A percentile compares a stretch with the other conserved stretches of the same genome.
These are phyloP conservation scores for Dasyornis broadbenti DNA, from an alignment of 2,113 vertebrate species.

Conservation along the genomic window DNA sequence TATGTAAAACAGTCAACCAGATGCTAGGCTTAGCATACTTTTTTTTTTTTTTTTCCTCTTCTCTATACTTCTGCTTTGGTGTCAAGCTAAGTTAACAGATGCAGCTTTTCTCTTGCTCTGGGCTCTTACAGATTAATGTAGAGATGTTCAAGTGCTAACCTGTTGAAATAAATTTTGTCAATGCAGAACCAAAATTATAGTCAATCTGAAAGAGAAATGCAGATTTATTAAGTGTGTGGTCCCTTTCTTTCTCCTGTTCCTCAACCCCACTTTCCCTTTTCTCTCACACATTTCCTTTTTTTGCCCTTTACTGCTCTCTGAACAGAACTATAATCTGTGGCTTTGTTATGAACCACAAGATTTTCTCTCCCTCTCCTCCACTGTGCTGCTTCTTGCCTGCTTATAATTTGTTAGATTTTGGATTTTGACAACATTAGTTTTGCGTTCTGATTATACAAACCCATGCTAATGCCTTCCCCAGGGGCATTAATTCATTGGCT, in stretches of 20 bases:
- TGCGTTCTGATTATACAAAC: neutral
- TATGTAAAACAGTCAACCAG: conserved; percentile 75
- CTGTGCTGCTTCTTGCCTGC: neutral
- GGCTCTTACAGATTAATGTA: neutral
- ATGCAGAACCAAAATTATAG: neutral
- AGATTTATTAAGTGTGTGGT: neutral
- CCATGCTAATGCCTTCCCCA: neutral
- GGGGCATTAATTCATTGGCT: neutral
- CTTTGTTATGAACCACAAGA: neutral
- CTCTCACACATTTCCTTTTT: neutral
- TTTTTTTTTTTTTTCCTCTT: neutral
- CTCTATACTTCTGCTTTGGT: conserved; percentile 8
- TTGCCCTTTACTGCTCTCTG: neutral
- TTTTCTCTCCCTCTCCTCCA: neutral
- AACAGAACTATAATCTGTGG: neutral
- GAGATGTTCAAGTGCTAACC: neutral
- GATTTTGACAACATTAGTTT: neutral
- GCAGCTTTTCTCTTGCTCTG: neutral
- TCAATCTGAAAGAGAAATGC: neutral
- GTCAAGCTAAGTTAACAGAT: neutral
- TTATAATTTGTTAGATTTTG: neutral
- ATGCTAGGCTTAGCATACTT: conserved; percentile 58
- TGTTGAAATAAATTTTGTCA: conserved; percentile 1
- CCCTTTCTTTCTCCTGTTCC: neutral
- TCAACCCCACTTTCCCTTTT: neutral